Percentiles rank a stretch among this genome's conserved stretches.
Conservation (phyloP, 1,140 invertebrate species). For the Drosophila grimshawi region DNA sequence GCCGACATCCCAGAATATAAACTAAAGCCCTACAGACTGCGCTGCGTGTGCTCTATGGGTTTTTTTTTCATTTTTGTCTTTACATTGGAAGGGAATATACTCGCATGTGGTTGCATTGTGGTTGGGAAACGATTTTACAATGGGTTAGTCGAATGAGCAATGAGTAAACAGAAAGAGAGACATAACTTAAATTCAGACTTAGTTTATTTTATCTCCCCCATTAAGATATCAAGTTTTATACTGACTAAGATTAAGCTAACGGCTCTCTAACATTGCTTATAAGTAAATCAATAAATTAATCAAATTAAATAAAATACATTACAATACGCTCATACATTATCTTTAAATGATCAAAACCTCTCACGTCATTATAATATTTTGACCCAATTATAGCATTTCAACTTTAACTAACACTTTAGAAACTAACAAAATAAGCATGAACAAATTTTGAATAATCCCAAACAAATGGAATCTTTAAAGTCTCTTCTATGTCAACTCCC, state of each 20-base stretch:
- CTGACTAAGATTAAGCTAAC: too few species aligned
- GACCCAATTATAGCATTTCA: too few species aligned
- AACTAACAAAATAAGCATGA: background rate
- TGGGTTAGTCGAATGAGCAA: conserved; percentile 7
- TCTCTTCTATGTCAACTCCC: conserved; percentile 9
- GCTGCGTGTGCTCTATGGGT: conserved; percentile 50
- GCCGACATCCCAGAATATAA: conserved; percentile 27
- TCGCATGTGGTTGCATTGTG: conserved; percentile 12
- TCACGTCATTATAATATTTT: too few species aligned
- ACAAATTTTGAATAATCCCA: background rate
- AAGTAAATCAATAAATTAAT: too few species aligned
- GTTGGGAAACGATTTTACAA: conserved; percentile 40
- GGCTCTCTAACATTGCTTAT: too few species aligned
- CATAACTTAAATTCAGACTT: background rate
- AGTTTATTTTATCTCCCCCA: too few species aligned
- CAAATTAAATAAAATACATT: too few species aligned
- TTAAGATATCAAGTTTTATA: too few species aligned
- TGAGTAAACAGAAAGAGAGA: conserved; percentile 11
- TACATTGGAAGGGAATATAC: background rate
- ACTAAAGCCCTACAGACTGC: background rate
- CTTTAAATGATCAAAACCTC: too few species aligned
- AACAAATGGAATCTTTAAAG: background rate
- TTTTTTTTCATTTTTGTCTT: conserved; percentile 33
- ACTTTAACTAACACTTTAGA: too few species aligned
- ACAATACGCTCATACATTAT: too few species aligned